Evolutionary conservation across 2,113 vertebrate species (phyloP).

Genomic region (Tursiops truncatus): DNA sequence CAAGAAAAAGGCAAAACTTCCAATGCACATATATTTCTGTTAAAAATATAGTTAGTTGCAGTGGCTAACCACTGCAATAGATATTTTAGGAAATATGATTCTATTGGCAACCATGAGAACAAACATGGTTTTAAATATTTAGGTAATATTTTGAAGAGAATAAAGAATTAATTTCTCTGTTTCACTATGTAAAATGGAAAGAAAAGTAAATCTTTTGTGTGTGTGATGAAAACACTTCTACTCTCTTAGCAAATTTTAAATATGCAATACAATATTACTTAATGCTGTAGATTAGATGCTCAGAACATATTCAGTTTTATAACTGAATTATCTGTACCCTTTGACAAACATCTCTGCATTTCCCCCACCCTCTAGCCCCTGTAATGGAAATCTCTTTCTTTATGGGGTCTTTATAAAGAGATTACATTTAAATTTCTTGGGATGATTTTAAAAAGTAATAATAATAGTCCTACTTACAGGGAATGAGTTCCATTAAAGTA

Average conservation of each 20-base stretch:
- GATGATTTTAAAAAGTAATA: not conserved
- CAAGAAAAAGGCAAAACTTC: not conserved
- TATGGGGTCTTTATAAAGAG: not conserved
- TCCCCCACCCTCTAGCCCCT: not conserved
- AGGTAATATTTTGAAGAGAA: not conserved
- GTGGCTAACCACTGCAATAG: not conserved
- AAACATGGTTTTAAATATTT: not conserved
- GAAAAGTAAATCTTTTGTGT: not conserved
- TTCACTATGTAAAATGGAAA: not conserved
- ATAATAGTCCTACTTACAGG: not conserved
- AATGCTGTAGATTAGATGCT: not conserved
- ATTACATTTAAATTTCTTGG: not conserved
- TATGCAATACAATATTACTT: not conserved
- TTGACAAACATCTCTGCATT: not conserved
- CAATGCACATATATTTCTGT: not conserved
- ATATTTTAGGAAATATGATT: not conserved
- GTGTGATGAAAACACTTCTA: not conserved
- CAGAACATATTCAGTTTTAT: not conserved
- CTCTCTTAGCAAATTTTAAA: not conserved
- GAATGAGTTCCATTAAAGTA: not conserved
- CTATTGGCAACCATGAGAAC: not conserved
- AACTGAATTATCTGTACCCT: not conserved
- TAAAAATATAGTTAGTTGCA: not conserved
- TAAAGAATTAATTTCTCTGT: not conserved
- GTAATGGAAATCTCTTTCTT: not conserved